A percentile compares a stretch with the other conserved stretches of the same genome.
phyloP scores from a whole-genome alignment of 2,113 vertebrate genomes.

The Clinocottus analis region DNA sequence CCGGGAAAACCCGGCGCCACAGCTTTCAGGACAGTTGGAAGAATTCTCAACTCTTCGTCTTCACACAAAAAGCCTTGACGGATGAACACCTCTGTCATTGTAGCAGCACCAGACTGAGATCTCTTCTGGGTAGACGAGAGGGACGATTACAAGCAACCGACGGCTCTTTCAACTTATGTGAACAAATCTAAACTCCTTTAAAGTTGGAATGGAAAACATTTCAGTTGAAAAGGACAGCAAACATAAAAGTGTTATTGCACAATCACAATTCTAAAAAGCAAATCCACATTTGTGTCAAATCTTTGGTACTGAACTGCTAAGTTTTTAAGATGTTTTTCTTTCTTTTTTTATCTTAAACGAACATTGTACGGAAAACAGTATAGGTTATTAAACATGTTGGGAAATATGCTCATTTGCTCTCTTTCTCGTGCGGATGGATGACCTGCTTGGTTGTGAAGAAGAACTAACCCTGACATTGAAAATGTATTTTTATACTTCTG shows the following conservation, averaged over 20 bases:
- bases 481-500: background rate
- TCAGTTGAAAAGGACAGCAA: background rate
- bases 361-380: background rate
- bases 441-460: no score
- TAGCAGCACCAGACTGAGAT: background rate
- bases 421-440: background rate
- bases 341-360: background rate
- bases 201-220: background rate
- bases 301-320: slow-evolving; percentile 36
- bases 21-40: background rate
- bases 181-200: background rate
- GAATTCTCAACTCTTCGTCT: background rate
- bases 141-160: background rate
- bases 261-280: background rate
- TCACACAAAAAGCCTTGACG: background rate
- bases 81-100: no score
- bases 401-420: background rate
- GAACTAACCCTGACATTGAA: no score
- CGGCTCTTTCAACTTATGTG: background rate
- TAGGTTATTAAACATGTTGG: background rate
- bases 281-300: background rate
- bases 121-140: background rate
- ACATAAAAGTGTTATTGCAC: no score
- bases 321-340: background rate
- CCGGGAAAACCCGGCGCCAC: background rate